Evolutionary conservation across 2,113 vertebrate genomes (phyloP).

Genomic region (Suricata suricatta): DNA sequence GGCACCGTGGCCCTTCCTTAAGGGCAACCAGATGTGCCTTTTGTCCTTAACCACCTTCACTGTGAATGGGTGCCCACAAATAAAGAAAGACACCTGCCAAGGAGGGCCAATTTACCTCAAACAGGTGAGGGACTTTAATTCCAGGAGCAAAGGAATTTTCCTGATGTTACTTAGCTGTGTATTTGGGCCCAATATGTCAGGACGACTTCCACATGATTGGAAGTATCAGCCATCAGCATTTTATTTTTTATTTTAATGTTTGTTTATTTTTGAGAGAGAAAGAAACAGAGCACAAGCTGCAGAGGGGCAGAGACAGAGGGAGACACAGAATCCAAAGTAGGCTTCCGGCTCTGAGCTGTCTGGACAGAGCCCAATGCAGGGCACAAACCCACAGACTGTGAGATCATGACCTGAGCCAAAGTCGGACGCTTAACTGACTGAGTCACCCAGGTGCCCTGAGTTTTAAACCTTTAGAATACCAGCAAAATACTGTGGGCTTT

Average conservation of each 20-base stretch:
- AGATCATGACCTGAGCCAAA: too few relatives aligned
- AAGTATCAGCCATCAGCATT: neutral
- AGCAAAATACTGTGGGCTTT: neutral
- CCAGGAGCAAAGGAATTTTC: neutral
- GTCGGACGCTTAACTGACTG: too few relatives aligned
- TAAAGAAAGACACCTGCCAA: neutral
- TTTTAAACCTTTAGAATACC: neutral
- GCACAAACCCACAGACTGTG: too few relatives aligned
- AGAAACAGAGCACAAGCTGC: too few relatives aligned
- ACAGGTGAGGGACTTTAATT: constrained; percentile 52
- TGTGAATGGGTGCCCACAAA: constrained; percentile 26
- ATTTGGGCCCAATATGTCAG: neutral
- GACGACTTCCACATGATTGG: neutral
- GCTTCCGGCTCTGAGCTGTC: too few relatives aligned
- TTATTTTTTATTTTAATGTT: neutral
- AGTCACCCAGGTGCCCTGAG: neutral
- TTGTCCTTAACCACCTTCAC: constrained; percentile 26
- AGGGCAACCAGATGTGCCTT: constrained; percentile 58
- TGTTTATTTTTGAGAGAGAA: too few relatives aligned
- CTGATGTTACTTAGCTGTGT: neutral
- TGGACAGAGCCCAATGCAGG: too few relatives aligned
- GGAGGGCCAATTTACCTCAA: constrained; percentile 16
- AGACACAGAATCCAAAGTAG: too few relatives aligned
- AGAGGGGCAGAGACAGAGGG: too few relatives aligned
- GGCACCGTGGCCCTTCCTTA: constrained; percentile 52